phyloP scores from a whole-genome alignment of 2,113 vertebrate species.

The Urocolius indicus region DNA sequence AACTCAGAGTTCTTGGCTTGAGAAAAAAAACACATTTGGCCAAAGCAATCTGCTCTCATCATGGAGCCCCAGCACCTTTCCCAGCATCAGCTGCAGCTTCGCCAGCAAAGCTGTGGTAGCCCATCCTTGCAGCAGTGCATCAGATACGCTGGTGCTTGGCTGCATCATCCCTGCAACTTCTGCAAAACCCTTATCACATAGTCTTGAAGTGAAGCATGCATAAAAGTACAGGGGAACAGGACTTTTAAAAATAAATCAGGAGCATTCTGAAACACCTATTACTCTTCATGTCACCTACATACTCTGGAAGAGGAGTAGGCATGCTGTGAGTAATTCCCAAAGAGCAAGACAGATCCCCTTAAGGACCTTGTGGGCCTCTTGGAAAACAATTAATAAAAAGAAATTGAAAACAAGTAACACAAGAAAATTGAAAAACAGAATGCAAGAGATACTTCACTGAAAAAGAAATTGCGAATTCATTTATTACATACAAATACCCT shows the following conservation, averaged over 20 bases:
- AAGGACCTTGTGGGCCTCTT: background rate
- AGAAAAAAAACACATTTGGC: background rate
- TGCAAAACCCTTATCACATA: background rate
- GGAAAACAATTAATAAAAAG: background rate
- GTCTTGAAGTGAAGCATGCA: background rate
- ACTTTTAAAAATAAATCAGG: background rate
- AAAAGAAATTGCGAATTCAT: background rate
- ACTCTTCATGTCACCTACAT: background rate
- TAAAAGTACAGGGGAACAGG: background rate
- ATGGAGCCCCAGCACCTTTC: rapidly evolving
- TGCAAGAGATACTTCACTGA: background rate
- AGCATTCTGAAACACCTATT: background rate
- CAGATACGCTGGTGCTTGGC: rapidly evolving
- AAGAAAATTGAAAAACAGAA: background rate
- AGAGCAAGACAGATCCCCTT: background rate
- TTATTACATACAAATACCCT: background rate
- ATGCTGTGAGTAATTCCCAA: background rate
- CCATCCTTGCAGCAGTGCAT: rapidly evolving
- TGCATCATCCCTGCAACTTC: background rate
- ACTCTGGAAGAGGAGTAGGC: background rate
- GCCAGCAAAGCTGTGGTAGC: rapidly evolving
- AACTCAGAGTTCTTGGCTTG: background rate
- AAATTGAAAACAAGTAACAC: background rate
- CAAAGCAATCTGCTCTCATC: background rate
- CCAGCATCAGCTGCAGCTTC: background rate